Base-by-base conservation (phyloP, 2,888 invertebrate species). In the Spodoptera picta region DNA sequence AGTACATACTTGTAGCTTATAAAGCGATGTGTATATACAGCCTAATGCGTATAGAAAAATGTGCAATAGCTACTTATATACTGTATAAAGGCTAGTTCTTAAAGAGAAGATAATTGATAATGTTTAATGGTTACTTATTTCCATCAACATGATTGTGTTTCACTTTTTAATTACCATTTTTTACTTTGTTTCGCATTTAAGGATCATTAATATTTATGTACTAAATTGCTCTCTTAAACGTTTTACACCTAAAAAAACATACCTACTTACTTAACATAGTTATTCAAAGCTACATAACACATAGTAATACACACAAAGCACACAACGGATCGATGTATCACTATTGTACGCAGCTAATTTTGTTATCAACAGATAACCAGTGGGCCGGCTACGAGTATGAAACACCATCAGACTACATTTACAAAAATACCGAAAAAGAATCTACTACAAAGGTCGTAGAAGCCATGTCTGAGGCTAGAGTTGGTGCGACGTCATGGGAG, bases 321-420 rank as follows among this genome's bases (percentile, higher is more conserved):
- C 81, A 82, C 77, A 81, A 76, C 55, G 70, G 92, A 92, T 92
- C 92, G 92, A 92, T 92, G 90, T 85, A 80, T 84, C 78, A 77
- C 80, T 86, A 87, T 87, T 87, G 83, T 84, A 86, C 87, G 84
- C 84, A 84, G 83, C 84, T 91, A 92, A 92, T 90, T 87, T 89
- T 70, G 90, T 93, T 94, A 93, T 93, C 93, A 87, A 56, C 85
- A 93, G 93, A 93, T 93, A 93, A 93, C 89, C 88, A 81, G 86
- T 89, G 92, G 92, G 84, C 86, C 84, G 87, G 87, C 78, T 84
- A 83, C 65, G 83, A 83, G 79, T 82, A 81, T 81, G 87, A 83
- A 83, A 85, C 83, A 81, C 84, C 85, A 77, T 84, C 89, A 90
- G 86, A 87, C 65, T 83, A 86, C 70, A 64, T 63, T 51, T 66